Evolutionary conservation across 2,113 vertebrate genomes (phyloP), one percentile per base, ranked within the genome.

Genomic region (Rafetus swinhoei): DNA sequence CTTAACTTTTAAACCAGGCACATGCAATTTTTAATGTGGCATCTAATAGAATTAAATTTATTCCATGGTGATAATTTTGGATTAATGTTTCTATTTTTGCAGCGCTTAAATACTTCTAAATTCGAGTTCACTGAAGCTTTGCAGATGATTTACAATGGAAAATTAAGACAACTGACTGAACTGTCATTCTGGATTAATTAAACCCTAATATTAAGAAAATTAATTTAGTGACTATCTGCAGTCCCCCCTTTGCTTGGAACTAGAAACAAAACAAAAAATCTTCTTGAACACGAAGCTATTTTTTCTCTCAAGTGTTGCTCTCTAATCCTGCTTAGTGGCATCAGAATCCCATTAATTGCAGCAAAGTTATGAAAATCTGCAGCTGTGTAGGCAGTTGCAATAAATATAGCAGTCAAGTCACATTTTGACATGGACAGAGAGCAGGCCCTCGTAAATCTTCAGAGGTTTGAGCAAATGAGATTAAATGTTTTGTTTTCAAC

Each of bases 101-200:
- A 72, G 89, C 53, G 82, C 76, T 91, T 95, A 97, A 96, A 84
- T 91, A 88, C 18, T 0, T 88, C 69, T 93, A 96, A 97, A 96
- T 93, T 97, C 82, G 92, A 94, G 87, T 93, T 95, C 94, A 91
- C 87, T 84, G 91, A 94, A 95, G 93, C 86, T 94, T 96, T 97
- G 87, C 85, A 96, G 91, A 95, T 95, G 59, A 97, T 97, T 98
- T 97, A 97, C 60, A 95, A 92, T 35, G 76, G 86, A 97, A 97
- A 96, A 97, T 97, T 96, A 97, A 90, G 92, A 97, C 97, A 97
- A 94, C 0, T 0, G 96, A 91, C 32, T 90, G 92, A 96, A 32
- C 85, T 96, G 93, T 97, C 94, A 97, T 97, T 97, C 97, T 94
- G 69, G 96, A 97, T 97, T 97, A 98, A 97, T 96, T 94, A 96